Base-by-base conservation (phyloP, 2,888 invertebrate genomes). In the Myopa testacea region DNA sequence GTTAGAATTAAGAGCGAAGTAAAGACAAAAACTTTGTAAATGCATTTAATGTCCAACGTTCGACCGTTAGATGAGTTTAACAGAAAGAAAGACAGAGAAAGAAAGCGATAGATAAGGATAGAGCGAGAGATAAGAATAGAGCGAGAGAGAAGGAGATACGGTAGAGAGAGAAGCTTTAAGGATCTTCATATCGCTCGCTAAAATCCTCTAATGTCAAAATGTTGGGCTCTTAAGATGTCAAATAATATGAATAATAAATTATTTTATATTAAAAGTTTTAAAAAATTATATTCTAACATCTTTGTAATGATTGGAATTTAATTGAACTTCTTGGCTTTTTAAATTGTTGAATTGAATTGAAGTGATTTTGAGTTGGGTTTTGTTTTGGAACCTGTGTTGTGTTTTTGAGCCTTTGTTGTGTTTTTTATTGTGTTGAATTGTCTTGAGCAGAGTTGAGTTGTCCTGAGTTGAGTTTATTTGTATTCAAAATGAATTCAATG, bases 241-340 rank as follows among this genome's bases (percentile, higher is more conserved):
- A 80, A 84, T 74, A 82, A 80, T 80, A 68, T 78, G 78, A 74
- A 78, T 79, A 80, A 81, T 82, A 77, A 83, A 85, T 80, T 81
- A 82, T 81, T 81, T 81, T 81, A 68, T 79, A 78, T 77, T 26
- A 26, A 76, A 67, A 76, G 75, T 60, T 68, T 38, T 55, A 55
- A 55, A 55, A 55, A n/a, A 71, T 67, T 67, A 10, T 45, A 8
- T 45, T 45, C 10, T 45, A 10, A 8, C 6, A 45, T 45, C 45
- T 45, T 45, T 45, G 45, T 6, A 45, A 45, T 55, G 1, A 55
- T n/a, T 55, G 5, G 6, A 55, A 55, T n/a, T 14, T 2, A 55
- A n/a, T n/a, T n/a, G 14, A 16, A n/a, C 10, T 55, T 55, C 5
- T 55, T 12, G 3, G n/a, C 1, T 55, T 55, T n/a, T 55, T 0